These are phyloP conservation scores for Sus cebifrons DNA, from an alignment of 2,797 vertebrate species.

Conservation along the genomic window DNA sequence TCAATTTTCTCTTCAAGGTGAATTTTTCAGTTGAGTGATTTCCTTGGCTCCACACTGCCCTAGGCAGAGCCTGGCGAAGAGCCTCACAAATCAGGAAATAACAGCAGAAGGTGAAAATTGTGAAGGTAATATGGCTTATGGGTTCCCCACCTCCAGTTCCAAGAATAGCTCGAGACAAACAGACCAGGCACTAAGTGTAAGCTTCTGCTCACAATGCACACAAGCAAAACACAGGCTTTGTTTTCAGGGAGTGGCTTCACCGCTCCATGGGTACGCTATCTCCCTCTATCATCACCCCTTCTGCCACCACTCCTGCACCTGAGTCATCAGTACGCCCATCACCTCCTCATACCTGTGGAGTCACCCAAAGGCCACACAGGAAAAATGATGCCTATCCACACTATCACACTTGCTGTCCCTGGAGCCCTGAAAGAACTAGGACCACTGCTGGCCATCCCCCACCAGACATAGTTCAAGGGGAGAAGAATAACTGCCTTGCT, in stretches of 20 bases:
- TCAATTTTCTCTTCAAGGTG: background rate
- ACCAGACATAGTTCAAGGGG: background rate
- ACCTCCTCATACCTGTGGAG: background rate
- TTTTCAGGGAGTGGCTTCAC: background rate
- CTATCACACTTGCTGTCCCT: background rate
- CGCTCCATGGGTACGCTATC: background rate
- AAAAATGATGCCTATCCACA: background rate
- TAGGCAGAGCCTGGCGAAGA: background rate
- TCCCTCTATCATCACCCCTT: background rate
- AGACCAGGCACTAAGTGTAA: background rate
- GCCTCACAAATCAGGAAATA: background rate
- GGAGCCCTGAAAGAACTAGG: background rate
- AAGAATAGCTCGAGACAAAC: constrained; percentile 65
- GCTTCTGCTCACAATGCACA: background rate
- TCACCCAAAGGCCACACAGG: background rate
- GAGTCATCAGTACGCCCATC: background rate
- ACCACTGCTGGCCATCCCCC: background rate
- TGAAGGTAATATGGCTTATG: background rate
- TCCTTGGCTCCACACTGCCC: background rate
- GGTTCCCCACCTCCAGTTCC: background rate
- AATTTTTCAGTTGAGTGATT: background rate
- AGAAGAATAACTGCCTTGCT: too few species aligned
- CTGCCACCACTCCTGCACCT: background rate
- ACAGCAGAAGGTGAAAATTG: background rate
- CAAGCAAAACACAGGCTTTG: background rate